A percentile compares a stretch with the other conserved stretches of the same genome.
Evolutionary conservation across 2,797 vertebrate species (phyloP).

Genomic region (Okamejei kenojei): DNA sequence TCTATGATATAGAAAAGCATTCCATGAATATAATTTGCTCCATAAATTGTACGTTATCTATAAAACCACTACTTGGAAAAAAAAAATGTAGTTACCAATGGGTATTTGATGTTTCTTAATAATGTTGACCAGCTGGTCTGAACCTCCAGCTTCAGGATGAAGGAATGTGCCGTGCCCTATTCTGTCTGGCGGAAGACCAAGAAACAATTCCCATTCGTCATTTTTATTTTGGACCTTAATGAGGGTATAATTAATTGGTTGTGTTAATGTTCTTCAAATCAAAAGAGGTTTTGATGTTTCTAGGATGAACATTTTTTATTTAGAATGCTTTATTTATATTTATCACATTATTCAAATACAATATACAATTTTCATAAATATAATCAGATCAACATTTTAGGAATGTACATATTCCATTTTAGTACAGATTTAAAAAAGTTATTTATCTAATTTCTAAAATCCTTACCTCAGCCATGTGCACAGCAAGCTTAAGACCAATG

Average conservation of each 20-base stretch:
- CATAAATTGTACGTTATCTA: background rate
- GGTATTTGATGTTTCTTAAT: slow-evolving; percentile 72
- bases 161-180: slow-evolving; percentile 93
- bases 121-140: slow-evolving; percentile 69
- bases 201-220: slow-evolving; percentile 76
- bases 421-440: slow-evolving; percentile 18
- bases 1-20: background rate
- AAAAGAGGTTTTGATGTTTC: background rate
- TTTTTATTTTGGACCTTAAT: slow-evolving; percentile 75
- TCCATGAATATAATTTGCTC: background rate
- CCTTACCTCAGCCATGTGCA: slow-evolving; percentile 89
- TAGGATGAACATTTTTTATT: background rate
- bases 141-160: slow-evolving; percentile 60
- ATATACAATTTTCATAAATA: background rate
- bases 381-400: background rate
- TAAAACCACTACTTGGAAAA: background rate
- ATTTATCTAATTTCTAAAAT: background rate
- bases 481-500: slow-evolving; percentile 77
- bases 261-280: background rate
- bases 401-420: background rate
- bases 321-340: background rate
- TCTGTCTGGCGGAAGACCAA: slow-evolving; percentile 83
- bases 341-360: background rate
- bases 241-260: slow-evolving; percentile 15
- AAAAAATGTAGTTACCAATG: slow-evolving; percentile 64